Percentiles rank a stretch among this genome's conserved stretches.
phyloP scores from a whole-genome alignment of 2,888 invertebrate genomes.

The Hirtodrosophila cameraria region DNA sequence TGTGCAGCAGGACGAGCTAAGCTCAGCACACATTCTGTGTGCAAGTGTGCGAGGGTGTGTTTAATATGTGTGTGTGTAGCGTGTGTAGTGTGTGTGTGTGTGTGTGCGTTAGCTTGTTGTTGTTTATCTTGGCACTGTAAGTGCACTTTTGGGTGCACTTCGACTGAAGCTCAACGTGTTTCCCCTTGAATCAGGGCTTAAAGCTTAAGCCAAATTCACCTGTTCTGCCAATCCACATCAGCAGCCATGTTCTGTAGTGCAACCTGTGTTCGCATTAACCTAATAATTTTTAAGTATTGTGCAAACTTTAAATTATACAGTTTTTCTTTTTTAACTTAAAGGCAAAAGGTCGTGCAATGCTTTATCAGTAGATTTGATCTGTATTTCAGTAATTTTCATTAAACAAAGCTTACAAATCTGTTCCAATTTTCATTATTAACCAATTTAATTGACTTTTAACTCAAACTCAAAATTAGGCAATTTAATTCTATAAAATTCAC shows the following conservation, averaged over 20 bases:
- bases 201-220: conserved; percentile 44
- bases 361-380: no score
- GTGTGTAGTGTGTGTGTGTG: conserved; percentile 17
- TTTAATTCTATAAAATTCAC: no score
- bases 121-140: conserved; percentile 64
- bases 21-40: conserved; percentile 24
- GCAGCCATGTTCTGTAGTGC: conserved; percentile 16
- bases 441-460: no score
- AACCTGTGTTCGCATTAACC: not conserved
- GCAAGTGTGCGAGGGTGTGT: conserved; percentile 4
- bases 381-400: no score
- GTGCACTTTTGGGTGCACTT: conserved; percentile 76
- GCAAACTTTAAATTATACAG: no score
- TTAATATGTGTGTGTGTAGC: conserved; percentile 3
- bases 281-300: no score
- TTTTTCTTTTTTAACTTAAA: no score
- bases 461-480: no score
- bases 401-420: no score
- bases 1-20: conserved; percentile 43
- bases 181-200: conserved; percentile 50
- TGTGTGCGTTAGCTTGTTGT: conserved; percentile 48
- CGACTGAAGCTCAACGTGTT: conserved; percentile 40
- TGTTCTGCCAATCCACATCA: conserved; percentile 10
- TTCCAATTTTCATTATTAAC: no score
- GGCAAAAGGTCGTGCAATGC: no score